These are phyloP conservation scores for Rhadinocentrus ornatus DNA, from an alignment of 2,797 vertebrate genomes.

Conservation along the genomic window DNA sequence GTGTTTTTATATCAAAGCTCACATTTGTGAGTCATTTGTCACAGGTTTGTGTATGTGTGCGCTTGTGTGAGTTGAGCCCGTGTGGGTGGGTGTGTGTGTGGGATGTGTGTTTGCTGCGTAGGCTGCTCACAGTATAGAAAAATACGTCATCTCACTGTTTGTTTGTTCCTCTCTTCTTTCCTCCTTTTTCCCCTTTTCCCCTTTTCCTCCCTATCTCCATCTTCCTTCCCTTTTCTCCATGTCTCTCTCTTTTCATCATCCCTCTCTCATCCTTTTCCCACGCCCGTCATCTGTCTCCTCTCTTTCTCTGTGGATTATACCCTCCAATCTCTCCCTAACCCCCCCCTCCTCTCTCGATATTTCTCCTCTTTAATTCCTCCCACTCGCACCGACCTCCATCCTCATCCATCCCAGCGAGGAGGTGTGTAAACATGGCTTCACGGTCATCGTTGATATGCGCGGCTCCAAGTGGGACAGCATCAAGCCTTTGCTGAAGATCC, in stretches of 20 bases:
- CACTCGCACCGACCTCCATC: slow-evolving; percentile 89
- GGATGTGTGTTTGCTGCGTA: slow-evolving; percentile 58
- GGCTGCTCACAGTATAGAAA: slow-evolving; percentile 68
- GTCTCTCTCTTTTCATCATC: slow-evolving; percentile 74
- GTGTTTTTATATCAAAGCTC: slow-evolving; percentile 40
- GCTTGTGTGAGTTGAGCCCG: slow-evolving; percentile 3
- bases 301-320: slow-evolving; percentile 60
- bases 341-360: slow-evolving; percentile 2
- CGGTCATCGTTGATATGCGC: slow-evolving; percentile 99
- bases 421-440: slow-evolving; percentile 91
- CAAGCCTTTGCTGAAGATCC: slow-evolving; percentile 97
- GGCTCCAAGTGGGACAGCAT: slow-evolving; percentile 99
- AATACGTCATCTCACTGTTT: slow-evolving; percentile 72
- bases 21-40: slow-evolving; percentile 44
- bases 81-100: slow-evolving; percentile 38
- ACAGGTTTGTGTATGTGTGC: slow-evolving; percentile 41
- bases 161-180: slow-evolving; percentile 43
- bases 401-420: slow-evolving; percentile 89
- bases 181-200: slow-evolving; percentile 16
- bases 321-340: slow-evolving; percentile 39
- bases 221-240: slow-evolving; percentile 1
- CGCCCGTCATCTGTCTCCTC: slow-evolving; percentile 54
- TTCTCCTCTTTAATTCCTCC: slow-evolving; percentile 73
- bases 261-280: slow-evolving; percentile 74
- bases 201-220: slow-evolving; percentile 24